Base-by-base conservation (phyloP, 2,797 vertebrate genomes). In the Prunella strophiata region DNA sequence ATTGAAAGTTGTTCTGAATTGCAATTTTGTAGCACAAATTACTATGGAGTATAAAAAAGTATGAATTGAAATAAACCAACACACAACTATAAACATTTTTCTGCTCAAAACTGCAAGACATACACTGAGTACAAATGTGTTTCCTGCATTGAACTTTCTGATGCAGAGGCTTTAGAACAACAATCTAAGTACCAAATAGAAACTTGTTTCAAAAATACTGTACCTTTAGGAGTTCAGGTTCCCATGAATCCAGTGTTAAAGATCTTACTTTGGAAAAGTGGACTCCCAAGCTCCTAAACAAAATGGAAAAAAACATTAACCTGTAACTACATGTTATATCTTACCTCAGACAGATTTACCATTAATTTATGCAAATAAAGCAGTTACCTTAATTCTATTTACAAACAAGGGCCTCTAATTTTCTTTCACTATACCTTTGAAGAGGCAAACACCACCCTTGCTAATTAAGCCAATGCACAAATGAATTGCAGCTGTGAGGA, bases 201-300 rank as follows among this genome's bases (percentile, higher is more conserved):
- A 81, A 81, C 11, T n/a, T 13, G 6, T 54, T 89, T 73, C 9
- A 84, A 91, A 91, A 93, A 57, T 87, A 59, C 58, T 76, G 11
- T 97, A 99, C 99, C 98, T 99, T 99, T 48, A 99, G 98, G 77
- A 99, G 98, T 97, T 99, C 99, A 78, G 99, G 99, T 91, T 99
- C 99, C 99, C 99, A 99, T 3, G 98, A 98, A 92, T 99, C 99
- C 96, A 99, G 96, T 3, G 99, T 99, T 97, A 99, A 98, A 95
- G 99, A 99, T 34, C 99, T 98, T 78, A 99, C 99, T 98, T 99
- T 99, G 29, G 99, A 99, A 96, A 99, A 99, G 96, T 99, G 99
- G 72, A 99, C 99, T 67, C 99, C 99, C 94, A 99, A 98, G 97
- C 99, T 99, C 98, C 99, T 99, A 95, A 72, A 68, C 10, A 79